A percentile compares a stretch with the other conserved stretches of the same genome.
Conservation (phyloP, 1,140 invertebrate species). For the Ceratina australensis region DNA sequence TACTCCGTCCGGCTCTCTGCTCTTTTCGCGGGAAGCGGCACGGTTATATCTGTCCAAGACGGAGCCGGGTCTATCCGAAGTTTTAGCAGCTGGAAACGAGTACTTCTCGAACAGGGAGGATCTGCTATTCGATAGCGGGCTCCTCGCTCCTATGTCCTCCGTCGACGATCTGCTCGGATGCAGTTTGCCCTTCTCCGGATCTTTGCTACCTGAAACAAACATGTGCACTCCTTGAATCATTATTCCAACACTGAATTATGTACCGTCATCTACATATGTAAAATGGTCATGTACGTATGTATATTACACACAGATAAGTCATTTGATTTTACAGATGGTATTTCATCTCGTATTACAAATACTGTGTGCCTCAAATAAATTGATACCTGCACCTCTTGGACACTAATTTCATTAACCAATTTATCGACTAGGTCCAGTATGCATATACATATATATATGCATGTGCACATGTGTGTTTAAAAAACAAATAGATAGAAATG, state of each 20-base stretch:
- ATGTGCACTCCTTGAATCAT: not conserved
- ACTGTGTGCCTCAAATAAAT: too few relatives aligned
- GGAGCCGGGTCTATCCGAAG: constrained; percentile 70
- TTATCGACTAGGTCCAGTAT: too few relatives aligned
- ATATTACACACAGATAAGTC: too few relatives aligned
- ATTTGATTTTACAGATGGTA: too few relatives aligned
- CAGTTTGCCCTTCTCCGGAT: constrained; percentile 69
- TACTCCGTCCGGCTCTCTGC: constrained; percentile 69
- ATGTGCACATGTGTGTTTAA: not conserved
- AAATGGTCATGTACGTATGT: too few relatives aligned
- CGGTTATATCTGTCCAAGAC: constrained; percentile 74
- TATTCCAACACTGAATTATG: too few relatives aligned
- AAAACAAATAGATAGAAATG: not conserved
- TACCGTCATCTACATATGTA: too few relatives aligned
- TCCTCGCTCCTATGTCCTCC: constrained; percentile 70
- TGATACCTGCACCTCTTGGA: too few relatives aligned
- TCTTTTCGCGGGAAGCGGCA: constrained; percentile 68
- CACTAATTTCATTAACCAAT: too few relatives aligned
- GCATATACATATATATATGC: too few relatives aligned
- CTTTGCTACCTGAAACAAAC: constrained; percentile 66
- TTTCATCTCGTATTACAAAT: too few relatives aligned
- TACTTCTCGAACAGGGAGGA: constrained; percentile 74
- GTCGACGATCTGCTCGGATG: constrained; percentile 63
- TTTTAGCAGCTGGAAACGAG: constrained; percentile 66
- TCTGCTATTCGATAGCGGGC: constrained; percentile 68